These are phyloP conservation scores for Leptopilina clavipes DNA, from an alignment of 1,140 invertebrate species.

Conservation along the genomic window DNA sequence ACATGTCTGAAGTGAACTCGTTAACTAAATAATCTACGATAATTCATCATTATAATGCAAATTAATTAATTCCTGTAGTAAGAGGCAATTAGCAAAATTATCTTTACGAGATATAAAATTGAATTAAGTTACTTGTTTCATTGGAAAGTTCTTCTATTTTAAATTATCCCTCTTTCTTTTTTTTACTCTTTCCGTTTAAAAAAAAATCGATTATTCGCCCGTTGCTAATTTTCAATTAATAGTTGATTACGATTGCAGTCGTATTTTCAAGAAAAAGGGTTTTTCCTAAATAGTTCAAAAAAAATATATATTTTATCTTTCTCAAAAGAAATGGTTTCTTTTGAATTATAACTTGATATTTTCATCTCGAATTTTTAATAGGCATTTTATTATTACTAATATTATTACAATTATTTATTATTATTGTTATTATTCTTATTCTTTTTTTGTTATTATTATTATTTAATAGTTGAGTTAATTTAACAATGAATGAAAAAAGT, in stretches of 20 bases:
- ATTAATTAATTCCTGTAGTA: neutral
- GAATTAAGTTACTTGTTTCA: neutral
- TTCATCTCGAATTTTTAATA: no score
- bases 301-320: neutral
- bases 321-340: neutral
- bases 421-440: neutral
- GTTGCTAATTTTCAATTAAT: neutral
- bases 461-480: no score
- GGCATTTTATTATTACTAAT: no score
- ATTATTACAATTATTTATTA: no score
- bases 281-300: no score
- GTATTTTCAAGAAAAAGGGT: no score
- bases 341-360: neutral
- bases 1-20: neutral
- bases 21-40: conserved; percentile 3
- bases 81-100: neutral
- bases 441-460: no score
- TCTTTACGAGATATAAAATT: neutral
- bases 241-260: no score
- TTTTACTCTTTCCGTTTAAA: neutral
- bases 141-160: neutral
- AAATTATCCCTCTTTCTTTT: neutral
- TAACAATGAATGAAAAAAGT: neutral
- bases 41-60: neutral
- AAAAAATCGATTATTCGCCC: neutral